These are phyloP conservation scores for Oreotrochilus melanogaster DNA, from an alignment of 2,113 vertebrate species.

Conservation along the genomic window DNA sequence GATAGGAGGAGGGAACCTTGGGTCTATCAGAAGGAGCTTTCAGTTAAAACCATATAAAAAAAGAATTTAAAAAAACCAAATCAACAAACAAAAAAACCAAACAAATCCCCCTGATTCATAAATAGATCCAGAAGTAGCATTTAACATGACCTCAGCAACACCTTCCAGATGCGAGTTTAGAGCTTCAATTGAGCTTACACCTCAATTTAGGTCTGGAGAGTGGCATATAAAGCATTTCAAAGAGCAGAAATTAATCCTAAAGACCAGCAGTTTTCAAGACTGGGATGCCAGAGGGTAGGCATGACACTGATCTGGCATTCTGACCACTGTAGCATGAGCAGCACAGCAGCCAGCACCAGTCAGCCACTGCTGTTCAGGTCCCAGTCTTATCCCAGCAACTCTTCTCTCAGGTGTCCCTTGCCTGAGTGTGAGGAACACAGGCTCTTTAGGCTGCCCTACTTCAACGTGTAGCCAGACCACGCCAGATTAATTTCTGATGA, in stretches of 20 bases:
- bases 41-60: neutral
- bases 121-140: neutral
- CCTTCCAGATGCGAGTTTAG: neutral
- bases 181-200: neutral
- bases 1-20: neutral
- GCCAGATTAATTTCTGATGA: neutral
- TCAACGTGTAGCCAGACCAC: neutral
- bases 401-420: neutral
- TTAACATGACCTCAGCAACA: slow-evolving; percentile 3
- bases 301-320: neutral
- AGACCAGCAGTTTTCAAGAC: neutral
- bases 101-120: neutral
- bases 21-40: slow-evolving; percentile 23
- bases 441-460: neutral
- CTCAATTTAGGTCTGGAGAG: neutral
- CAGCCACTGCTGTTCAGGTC: neutral
- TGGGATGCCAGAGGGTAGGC: neutral
- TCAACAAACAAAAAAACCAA: neutral
- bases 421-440: neutral
- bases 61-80: neutral
- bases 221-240: slow-evolving; percentile 18
- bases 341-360: neutral
- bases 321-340: neutral
- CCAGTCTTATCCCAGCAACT: neutral
- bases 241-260: slow-evolving; percentile 9